phyloP scores from a whole-genome alignment of 2,888 invertebrate genomes.

The Clistopyga incitator region DNA sequence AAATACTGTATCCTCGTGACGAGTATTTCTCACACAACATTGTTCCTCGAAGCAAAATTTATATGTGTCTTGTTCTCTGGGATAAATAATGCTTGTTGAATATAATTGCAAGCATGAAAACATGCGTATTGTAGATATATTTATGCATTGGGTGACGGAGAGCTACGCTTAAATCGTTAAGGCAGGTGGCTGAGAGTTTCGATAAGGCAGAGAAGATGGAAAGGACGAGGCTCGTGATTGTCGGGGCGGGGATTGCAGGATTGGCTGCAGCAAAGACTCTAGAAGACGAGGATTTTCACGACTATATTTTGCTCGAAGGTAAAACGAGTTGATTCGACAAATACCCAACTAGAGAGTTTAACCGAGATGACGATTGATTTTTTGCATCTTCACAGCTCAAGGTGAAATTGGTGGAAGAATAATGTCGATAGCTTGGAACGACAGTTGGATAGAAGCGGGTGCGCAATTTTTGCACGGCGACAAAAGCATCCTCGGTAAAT shows the following conservation, averaged over 20 bases:
- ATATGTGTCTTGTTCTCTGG: neutral
- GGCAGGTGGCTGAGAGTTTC: slow-evolving; percentile 68
- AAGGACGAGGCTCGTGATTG: slow-evolving; percentile 84
- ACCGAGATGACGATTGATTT: neutral
- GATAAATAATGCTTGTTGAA: neutral
- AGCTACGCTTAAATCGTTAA: slow-evolving; percentile 73
- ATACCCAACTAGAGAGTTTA: too few relatives aligned
- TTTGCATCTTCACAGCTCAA: slow-evolving; percentile 81
- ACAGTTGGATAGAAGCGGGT: slow-evolving; percentile 86
- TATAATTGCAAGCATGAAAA: neutral
- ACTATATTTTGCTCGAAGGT: slow-evolving; percentile 87
- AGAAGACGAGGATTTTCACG: slow-evolving; percentile 82
- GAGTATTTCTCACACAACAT: neutral
- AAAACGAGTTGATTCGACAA: too few relatives aligned
- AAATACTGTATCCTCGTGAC: neutral
- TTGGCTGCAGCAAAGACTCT: slow-evolving; percentile 86
- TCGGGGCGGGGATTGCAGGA: slow-evolving; percentile 88
- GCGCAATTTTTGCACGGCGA: slow-evolving; percentile 89
- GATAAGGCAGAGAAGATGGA: slow-evolving; percentile 64
- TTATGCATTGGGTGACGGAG: slow-evolving; percentile 73
- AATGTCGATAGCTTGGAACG: slow-evolving; percentile 82
- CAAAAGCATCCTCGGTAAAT: slow-evolving; percentile 85
- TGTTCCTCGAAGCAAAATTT: neutral
- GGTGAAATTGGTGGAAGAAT: slow-evolving; percentile 86
- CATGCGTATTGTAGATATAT: too few relatives aligned